Evolutionary conservation across 1,140 invertebrate genomes (phyloP), one percentile per base, ranked within the genome.

Genomic region (Tetramorium alpestre): DNA sequence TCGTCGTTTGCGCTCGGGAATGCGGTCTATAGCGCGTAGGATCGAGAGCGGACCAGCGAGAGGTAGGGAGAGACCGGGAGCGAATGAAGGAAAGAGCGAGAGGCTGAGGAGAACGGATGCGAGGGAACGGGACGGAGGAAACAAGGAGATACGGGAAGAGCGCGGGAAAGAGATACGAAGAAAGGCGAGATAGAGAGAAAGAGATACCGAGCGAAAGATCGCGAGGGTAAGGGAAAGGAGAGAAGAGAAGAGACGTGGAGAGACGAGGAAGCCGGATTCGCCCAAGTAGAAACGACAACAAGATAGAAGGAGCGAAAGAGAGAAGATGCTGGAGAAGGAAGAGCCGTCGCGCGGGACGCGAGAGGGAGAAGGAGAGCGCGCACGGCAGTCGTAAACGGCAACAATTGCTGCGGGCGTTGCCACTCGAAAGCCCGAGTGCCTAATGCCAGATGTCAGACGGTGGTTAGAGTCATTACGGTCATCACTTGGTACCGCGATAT

Each of bases 371-470:
- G 87, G 86, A 82, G 86, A 82, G 64, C 80, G 82, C 81, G 88
- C 81, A 88, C 90, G 84, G 91, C 89, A 94, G 91, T 92, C 93
- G 92, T 94, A 94, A 93, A 94, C 90, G 92, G 93, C 92, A 94
- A 94, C 92, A 94, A 94, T 94, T 92, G 94, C 93, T 93, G 91
- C 93, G 92, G 91, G 93, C 93, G 94, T 94, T 94, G 92, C 91
- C 93, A 94, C 93, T 94, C 92, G 89, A 93, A 92, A 94, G 90
- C 86, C 87, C 84, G 84, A 93, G 87, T 91, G 91, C 90, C 94
- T 94, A 94, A 94, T 94, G 93, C 94, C 94, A 94, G 93, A 93
- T 94, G 93, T 93, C 93, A 91, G 92, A 93, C 93, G 89, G 91
- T 94, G 91, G 93, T 94, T 94, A 94, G 89, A 92, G 89, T 93